These are phyloP conservation scores for Atta texana DNA, from an alignment of 1,140 invertebrate species.

Conservation along the genomic window DNA sequence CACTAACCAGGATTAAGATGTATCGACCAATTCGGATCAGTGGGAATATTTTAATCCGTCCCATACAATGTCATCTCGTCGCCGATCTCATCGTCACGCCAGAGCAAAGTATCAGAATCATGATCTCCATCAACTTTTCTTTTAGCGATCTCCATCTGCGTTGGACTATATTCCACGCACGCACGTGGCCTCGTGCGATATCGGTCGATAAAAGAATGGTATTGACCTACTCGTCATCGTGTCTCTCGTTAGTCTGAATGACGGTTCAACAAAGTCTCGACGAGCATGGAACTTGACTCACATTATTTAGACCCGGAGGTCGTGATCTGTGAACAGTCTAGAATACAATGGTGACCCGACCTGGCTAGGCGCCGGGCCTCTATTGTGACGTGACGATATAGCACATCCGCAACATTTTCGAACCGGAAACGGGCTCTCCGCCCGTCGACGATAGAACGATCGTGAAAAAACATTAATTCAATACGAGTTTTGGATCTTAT, in stretches of 20 bases:
- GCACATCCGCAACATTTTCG: conserved; percentile 51
- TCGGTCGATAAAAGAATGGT: conserved; percentile 67
- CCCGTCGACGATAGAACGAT: background rate
- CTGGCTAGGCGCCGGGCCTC: conserved; percentile 56
- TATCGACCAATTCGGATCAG: conserved; percentile 61
- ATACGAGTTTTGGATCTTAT: conserved; percentile 11
- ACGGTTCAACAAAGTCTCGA: conserved; percentile 63
- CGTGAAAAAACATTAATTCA: conserved; percentile 64
- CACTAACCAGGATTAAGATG: conserved; percentile 64
- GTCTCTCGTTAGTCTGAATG: conserved; percentile 71
- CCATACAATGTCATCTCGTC: conserved; percentile 67
- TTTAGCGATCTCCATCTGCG: conserved; percentile 39
- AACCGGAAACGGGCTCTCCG: conserved; percentile 62
- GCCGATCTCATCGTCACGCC: conserved; percentile 40
- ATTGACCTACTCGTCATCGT: conserved; percentile 44
- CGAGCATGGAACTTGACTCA: conserved; percentile 60
- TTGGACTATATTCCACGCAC: conserved; percentile 26
- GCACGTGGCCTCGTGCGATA: background rate
- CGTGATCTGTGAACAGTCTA: conserved; percentile 67
- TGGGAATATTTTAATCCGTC: conserved; percentile 62
- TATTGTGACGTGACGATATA: conserved; percentile 55
- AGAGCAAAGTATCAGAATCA: conserved; percentile 45
- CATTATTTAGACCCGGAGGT: conserved; percentile 67
- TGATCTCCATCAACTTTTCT: conserved; percentile 39
- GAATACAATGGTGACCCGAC: conserved; percentile 68